These are phyloP conservation scores for Pachyrhynchus sulphureomaculatus DNA, from an alignment of 1,140 invertebrate genomes.

Conservation along the genomic window DNA sequence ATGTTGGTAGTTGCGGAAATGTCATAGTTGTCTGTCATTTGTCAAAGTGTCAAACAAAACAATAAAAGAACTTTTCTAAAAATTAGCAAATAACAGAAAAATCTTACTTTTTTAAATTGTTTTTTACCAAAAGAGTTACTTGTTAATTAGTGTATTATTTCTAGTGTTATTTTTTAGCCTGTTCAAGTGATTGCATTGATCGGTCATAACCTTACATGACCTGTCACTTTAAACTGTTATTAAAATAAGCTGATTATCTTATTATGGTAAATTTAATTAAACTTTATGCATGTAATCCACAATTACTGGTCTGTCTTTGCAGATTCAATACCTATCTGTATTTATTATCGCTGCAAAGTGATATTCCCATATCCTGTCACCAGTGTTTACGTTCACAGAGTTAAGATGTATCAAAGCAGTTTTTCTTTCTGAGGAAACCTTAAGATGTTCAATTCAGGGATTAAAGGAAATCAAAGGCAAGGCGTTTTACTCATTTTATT, in stretches of 20 bases:
- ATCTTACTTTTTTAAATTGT: conserved; percentile 8
- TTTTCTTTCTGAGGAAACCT: conserved; percentile 37
- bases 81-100: conserved; percentile 30
- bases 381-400: conserved; percentile 22
- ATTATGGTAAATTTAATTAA: conserved; percentile 41
- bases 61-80: conserved; percentile 37
- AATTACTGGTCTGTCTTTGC: conserved; percentile 9
- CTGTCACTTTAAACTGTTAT: conserved; percentile 43
- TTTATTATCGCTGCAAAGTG: conserved; percentile 1
- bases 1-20: not conserved
- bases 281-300: conserved; percentile 10
- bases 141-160: conserved; percentile 18
- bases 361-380: not conserved
- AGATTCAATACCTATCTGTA: not conserved
- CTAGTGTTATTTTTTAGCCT: conserved; percentile 1
- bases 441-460: conserved; percentile 47
- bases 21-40: conserved; percentile 15
- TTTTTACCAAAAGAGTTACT: conserved; percentile 16
- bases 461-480: conserved; percentile 45
- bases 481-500: not conserved
- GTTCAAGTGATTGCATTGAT: conserved; percentile 10
- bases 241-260: conserved; percentile 40
- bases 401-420: conserved; percentile 33
- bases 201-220: conserved; percentile 47
- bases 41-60: conserved; percentile 43